A percentile compares a stretch with the other conserved stretches of the same genome.
Conservation (phyloP, 2,797 vertebrate species). For the Macrochelys suwanniensis region DNA sequence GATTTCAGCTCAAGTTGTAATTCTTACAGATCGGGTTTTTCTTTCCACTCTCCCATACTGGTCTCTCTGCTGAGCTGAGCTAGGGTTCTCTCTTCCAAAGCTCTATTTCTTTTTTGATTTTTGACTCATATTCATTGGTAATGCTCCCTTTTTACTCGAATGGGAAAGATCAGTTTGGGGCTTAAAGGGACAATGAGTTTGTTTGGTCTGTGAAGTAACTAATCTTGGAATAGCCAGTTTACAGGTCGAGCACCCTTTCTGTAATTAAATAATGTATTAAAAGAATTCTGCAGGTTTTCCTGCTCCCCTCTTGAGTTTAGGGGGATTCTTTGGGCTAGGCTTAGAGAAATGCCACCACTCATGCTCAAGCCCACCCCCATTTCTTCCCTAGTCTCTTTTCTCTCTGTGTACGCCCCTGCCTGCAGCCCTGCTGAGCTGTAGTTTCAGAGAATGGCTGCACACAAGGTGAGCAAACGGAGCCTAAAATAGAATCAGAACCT, state of each 20-base stretch:
- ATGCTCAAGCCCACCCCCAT: neutral
- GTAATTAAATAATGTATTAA: neutral
- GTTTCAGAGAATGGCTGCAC: neutral
- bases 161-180: neutral
- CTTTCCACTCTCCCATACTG: neutral
- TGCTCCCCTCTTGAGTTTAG: neutral
- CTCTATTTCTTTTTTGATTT: neutral
- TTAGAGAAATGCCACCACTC: neutral
- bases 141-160: neutral
- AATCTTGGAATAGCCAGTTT: neutral
- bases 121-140: neutral
- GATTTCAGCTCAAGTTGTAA: rapidly evolving
- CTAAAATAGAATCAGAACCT: neutral
- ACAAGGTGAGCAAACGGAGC: neutral
- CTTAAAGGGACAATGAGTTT: neutral
- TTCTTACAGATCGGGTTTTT: neutral
- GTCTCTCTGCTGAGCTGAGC: neutral
- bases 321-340: neutral
- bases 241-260: rapidly evolving
- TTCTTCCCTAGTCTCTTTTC: neutral
- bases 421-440: neutral
- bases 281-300: neutral
- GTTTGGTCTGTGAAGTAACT: neutral
- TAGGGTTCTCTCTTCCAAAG: too few species aligned
- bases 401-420: neutral